These are phyloP conservation scores for Invenusta paracnida DNA, from an alignment of 2,888 invertebrate genomes.

Conservation along the genomic window DNA sequence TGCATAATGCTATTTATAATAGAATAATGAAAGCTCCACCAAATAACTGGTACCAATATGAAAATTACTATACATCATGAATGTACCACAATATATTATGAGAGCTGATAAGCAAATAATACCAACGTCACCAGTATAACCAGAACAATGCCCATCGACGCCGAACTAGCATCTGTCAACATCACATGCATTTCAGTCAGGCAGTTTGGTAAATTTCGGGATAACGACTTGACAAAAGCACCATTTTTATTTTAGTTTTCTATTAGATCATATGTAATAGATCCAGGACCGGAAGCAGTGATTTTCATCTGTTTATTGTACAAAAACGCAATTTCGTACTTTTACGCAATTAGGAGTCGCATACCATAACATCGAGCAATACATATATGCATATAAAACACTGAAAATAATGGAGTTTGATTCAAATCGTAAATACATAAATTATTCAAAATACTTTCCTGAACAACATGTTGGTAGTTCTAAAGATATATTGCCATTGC, in stretches of 20 bases:
- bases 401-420: background rate
- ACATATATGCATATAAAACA: background rate
- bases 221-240: background rate
- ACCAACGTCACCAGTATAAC: too few species aligned
- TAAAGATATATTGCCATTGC: background rate
- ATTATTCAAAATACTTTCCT: background rate
- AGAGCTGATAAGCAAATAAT: too few species aligned
- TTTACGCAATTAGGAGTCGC: background rate
- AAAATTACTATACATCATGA: too few species aligned
- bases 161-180: too few species aligned
- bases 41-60: too few species aligned
- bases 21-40: too few species aligned
- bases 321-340: background rate
- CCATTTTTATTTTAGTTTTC: background rate
- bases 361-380: background rate
- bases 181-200: too few species aligned
- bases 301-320: background rate
- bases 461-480: background rate
- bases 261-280: background rate
- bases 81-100: too few species aligned
- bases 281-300: background rate
- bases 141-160: too few species aligned
- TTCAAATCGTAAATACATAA: background rate
- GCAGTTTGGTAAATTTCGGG: background rate
- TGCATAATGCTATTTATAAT: too few species aligned